Evolutionary conservation across 2,888 invertebrate species (phyloP).

Genomic region (Horisme vitalbata): DNA sequence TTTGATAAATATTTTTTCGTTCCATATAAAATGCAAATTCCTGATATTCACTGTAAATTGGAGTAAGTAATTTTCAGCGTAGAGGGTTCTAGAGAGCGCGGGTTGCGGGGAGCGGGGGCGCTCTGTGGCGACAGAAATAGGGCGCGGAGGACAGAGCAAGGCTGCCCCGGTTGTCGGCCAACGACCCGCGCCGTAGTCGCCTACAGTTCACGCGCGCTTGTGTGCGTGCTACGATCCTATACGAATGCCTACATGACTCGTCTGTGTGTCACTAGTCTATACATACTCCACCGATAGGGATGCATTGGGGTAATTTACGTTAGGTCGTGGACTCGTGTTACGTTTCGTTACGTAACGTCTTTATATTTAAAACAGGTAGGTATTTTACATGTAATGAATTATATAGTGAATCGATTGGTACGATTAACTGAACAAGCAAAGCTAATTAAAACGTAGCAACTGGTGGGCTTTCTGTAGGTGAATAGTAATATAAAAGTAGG

Average conservation of each 20-base stretch:
- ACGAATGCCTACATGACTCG: constrained; percentile 39
- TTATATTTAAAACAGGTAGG: constrained; percentile 20
- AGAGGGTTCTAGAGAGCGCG: constrained; percentile 53
- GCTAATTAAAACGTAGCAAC: too few species aligned
- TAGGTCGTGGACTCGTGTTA: constrained; percentile 40
- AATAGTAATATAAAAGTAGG: too few species aligned
- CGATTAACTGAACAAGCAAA: too few species aligned
- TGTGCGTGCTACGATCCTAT: constrained; percentile 47
- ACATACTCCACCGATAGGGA: constrained; percentile 44
- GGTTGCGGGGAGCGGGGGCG: constrained; percentile 45
- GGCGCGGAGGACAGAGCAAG: constrained; percentile 82
- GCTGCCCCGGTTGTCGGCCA: constrained; percentile 79
- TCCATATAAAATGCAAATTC: constrained; percentile 24
- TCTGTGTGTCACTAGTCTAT: constrained; percentile 33
- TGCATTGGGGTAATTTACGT: constrained; percentile 50
- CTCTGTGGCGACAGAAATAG: constrained; percentile 79
- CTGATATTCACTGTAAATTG: constrained; percentile 42
- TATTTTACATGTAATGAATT: constrained; percentile 1
- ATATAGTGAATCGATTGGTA: background rate
- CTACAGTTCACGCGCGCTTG: constrained; percentile 25
- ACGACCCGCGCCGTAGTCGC: constrained; percentile 59
- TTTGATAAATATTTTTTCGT: background rate
- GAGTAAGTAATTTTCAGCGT: constrained; percentile 61
- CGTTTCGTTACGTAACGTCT: constrained; percentile 26
- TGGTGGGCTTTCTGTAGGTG: too few species aligned